A percentile compares a stretch with the other conserved stretches of the same genome.
Conservation (phyloP, 2,113 vertebrate species). For the Tachycineta bicolor region DNA sequence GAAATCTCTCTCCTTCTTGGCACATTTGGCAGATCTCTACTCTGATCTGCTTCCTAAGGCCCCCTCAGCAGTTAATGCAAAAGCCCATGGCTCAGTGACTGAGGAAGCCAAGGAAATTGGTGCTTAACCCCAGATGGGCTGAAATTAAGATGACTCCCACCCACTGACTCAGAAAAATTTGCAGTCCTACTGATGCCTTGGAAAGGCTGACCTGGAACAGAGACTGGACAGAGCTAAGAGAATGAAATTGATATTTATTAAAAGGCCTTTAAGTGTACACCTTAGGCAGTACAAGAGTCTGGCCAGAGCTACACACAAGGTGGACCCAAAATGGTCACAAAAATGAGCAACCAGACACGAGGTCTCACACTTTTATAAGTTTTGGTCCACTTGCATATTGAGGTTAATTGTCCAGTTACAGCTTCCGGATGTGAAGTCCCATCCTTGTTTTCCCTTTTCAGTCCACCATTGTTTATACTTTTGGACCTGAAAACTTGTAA, state of each 20-base stretch:
- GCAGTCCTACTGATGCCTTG: rapidly evolving
- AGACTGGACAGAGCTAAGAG: neutral
- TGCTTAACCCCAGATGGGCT: rapidly evolving
- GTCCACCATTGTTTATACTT: neutral
- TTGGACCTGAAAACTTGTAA: neutral
- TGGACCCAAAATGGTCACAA: neutral
- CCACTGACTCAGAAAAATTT: neutral
- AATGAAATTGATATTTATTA: neutral
- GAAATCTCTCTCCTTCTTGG: neutral
- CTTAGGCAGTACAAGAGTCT: neutral
- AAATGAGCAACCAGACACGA: neutral
- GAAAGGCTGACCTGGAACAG: neutral
- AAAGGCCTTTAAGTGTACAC: neutral
- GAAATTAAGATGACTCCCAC: neutral
- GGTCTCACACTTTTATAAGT: neutral
- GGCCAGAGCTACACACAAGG: neutral
- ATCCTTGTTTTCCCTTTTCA: neutral
- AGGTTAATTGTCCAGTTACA: neutral
- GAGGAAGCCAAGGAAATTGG: neutral
- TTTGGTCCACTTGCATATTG: neutral
- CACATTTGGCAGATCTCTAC: neutral
- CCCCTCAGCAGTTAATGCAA: neutral
- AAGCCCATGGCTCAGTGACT: neutral
- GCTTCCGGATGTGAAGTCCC: neutral
- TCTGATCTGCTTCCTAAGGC: neutral